A percentile compares a stretch with the other conserved stretches of the same genome.
Conservation (phyloP, 2,113 vertebrate genomes). For the Propithecus coquereli region DNA sequence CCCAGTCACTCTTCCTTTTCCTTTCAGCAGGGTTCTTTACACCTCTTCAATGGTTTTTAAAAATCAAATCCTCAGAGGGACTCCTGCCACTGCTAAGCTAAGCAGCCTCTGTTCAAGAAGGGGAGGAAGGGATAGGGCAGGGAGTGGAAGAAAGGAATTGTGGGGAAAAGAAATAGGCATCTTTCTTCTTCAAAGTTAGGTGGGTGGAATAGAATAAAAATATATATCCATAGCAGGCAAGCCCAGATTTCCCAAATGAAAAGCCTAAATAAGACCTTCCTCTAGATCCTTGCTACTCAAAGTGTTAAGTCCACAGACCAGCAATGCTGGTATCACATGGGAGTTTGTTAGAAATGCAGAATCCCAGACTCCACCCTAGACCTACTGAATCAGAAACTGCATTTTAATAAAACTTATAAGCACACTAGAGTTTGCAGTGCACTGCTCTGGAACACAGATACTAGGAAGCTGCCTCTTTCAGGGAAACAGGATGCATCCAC, state of each 20-base stretch:
- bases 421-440: neutral
- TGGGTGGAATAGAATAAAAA: conserved; percentile 67
- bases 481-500: neutral
- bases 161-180: conserved; percentile 72
- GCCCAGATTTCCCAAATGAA: conserved; percentile 61
- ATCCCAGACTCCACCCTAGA: neutral
- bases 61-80: conserved; percentile 73
- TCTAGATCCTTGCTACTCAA: neutral
- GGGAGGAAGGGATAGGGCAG: conserved; percentile 61
- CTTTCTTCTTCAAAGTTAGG: conserved; percentile 72
- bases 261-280: conserved; percentile 46
- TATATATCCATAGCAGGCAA: conserved; percentile 61
- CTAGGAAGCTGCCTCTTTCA: neutral
- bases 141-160: conserved; percentile 69
- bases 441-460: neutral
- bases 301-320: neutral
- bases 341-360: neutral
- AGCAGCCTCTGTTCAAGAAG: conserved; percentile 69
- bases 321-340: neutral
- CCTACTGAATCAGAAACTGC: neutral
- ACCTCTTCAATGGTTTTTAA: conserved; percentile 74
- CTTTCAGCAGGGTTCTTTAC: conserved; percentile 67
- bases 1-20: conserved; percentile 72
- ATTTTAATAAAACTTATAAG: neutral
- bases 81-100: conserved; percentile 71